Evolutionary conservation across 1,140 invertebrate species (phyloP).

Genomic region (Acyrthosiphon pisum): DNA sequence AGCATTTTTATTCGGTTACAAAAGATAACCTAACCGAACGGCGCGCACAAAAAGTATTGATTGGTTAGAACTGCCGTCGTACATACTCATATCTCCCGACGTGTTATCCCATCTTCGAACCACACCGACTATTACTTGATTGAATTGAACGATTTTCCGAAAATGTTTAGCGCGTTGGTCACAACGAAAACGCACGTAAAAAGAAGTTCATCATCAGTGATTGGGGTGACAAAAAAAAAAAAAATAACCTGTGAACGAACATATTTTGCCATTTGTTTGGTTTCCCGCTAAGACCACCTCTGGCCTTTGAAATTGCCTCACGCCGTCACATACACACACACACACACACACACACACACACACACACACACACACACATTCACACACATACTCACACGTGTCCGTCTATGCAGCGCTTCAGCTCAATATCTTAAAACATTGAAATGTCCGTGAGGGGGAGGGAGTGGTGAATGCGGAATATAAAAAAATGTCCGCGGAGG

Average conservation of each 20-base stretch:
- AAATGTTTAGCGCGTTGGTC: background rate
- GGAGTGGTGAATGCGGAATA: background rate
- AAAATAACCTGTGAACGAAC: background rate
- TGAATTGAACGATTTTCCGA: slow-evolving; percentile 24
- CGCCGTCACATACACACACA: background rate
- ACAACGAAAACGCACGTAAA: background rate
- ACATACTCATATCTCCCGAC: slow-evolving; percentile 8
- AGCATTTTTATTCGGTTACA: slow-evolving; percentile 25
- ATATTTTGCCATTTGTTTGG: slow-evolving; percentile 33
- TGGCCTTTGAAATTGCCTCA: slow-evolving; percentile 50
- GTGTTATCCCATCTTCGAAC: background rate
- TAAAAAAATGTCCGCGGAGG: background rate
- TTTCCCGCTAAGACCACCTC: slow-evolving; percentile 26
- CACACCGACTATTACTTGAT: slow-evolving; percentile 6
- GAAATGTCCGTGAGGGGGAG: background rate
- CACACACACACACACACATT: no score
- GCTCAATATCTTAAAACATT: slow-evolving; percentile 42
- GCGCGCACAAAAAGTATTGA: slow-evolving; percentile 23
- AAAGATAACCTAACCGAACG: slow-evolving; percentile 13
- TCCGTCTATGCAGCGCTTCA: background rate
- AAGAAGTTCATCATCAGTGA: slow-evolving; percentile 10
- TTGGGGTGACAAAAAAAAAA: background rate
- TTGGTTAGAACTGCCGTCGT: background rate
- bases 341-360: background rate
- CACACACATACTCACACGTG: background rate